Base-by-base conservation (phyloP, 1,140 invertebrate species). In the Coboldia fuscipes region DNA sequence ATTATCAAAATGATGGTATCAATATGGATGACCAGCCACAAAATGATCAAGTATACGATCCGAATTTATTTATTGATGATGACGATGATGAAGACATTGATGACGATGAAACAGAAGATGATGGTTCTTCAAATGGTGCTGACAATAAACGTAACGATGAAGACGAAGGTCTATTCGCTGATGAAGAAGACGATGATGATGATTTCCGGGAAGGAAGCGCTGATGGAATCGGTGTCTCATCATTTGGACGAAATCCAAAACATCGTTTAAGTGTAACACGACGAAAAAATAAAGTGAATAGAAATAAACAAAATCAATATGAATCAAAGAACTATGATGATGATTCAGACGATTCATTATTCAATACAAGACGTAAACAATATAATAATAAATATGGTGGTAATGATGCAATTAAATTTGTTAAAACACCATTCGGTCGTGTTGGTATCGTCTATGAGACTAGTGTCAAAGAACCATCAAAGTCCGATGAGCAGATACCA, bases 361-460 rank as follows among this genome's bases (percentile, higher is more conserved):
- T n/a, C n/a, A n/a, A 10, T 29, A 6, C 27, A 10, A 10, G 5
- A 29, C 27, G 6, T 9, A 29, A 13, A 15, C 8, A 29, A 29
- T 10, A 32, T 19, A n/a, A 17, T 12, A 32, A 19, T n/a, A 32
- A 32, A 32, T 19, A 12, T 3, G 30, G 18, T 21, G 7, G 16
- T 10, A 54, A 55, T 21, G 52, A 55, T 45, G 52, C 52, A 23
- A 54, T 55, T 20, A 55, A 55, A 34, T 53, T 55, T 6, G 53
- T 55, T 29, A 50, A 48, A 6, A 55, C 52, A 26, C 52, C 52
- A 4, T 33, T 50, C 24, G 52, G 52, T 24, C 53, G 51, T 39
- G 52, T 54, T 37, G 51, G 51, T 34, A 53, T 55, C 33, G 50
- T 55, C 2, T 55, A 55, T 38, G 48, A 55, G 31, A 48, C 51